Evolutionary conservation across 2,888 invertebrate species (phyloP).

Genomic region (Strigamia transsilvanica): DNA sequence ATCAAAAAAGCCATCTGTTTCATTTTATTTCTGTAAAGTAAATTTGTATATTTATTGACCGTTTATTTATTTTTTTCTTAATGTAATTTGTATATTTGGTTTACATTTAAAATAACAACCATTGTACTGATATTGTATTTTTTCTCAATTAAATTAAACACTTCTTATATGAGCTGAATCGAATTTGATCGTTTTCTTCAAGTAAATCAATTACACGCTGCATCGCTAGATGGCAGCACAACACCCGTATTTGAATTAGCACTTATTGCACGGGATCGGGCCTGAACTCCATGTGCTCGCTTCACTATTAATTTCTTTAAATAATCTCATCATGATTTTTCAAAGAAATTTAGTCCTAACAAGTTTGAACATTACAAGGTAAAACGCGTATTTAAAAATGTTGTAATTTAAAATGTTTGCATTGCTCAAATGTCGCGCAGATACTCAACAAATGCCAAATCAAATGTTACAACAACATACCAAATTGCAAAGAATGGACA

Average conservation of each 20-base stretch:
- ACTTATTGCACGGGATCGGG: too few species aligned
- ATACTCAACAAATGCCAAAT: too few species aligned
- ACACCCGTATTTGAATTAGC: too few species aligned
- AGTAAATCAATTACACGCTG: background rate
- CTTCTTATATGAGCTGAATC: background rate
- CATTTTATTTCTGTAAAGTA: constrained; percentile 34
- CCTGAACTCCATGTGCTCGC: too few species aligned
- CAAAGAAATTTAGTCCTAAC: too few species aligned
- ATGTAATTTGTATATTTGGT: constrained; percentile 40
- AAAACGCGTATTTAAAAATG: too few species aligned
- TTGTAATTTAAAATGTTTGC: too few species aligned
- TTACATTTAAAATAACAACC: background rate
- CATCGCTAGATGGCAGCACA: background rate
- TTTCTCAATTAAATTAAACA: constrained; percentile 4
- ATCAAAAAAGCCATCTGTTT: constrained; percentile 17
- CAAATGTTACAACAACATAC: background rate
- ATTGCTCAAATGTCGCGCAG: too few species aligned
- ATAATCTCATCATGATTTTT: too few species aligned
- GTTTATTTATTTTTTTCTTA: constrained; percentile 7
- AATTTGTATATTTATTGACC: constrained; percentile 36
- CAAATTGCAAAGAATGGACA: background rate
- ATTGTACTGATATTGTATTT: constrained; percentile 3
- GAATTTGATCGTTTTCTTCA: background rate
- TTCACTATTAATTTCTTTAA: too few species aligned
- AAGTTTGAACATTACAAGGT: too few species aligned